These are phyloP conservation scores for Drosophila mercatorum DNA, from an alignment of 2,888 invertebrate species.

Conservation along the genomic window DNA sequence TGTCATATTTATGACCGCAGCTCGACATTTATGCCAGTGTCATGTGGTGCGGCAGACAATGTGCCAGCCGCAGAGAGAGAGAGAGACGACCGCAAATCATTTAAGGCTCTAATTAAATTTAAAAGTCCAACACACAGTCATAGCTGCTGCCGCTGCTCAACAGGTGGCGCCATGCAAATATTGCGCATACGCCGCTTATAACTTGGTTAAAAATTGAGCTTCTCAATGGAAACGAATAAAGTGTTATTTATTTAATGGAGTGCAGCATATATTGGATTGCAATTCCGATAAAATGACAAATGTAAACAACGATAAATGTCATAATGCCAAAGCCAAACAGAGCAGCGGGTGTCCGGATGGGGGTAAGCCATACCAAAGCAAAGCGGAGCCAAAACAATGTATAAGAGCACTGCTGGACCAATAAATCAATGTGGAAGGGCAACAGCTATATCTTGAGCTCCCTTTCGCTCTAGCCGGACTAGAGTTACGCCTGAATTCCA, in stretches of 20 bases:
- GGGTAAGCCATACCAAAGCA: background rate
- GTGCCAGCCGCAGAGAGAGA: conserved; percentile 25
- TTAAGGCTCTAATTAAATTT: conserved; percentile 58
- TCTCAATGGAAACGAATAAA: conserved; percentile 6
- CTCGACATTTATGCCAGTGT: conserved; percentile 52
- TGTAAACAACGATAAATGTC: conserved; percentile 60
- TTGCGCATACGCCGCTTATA: background rate
- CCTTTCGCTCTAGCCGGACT: background rate
- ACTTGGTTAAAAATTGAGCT: conserved; percentile 19
- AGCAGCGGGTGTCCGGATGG: background rate
- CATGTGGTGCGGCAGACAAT: conserved; percentile 23
- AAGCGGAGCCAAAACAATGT: conserved; percentile 35
- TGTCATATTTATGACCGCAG: conserved; percentile 62
- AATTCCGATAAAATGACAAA: conserved; percentile 35
- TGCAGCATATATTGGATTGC: conserved; percentile 11
- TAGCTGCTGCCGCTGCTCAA: conserved; percentile 27
- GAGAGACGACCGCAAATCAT: conserved; percentile 50
- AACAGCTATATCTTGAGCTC: conserved; percentile 24
- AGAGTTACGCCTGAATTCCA: conserved; percentile 46
- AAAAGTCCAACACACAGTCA: conserved; percentile 24
- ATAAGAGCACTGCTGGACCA: conserved; percentile 41
- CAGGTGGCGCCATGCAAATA: conserved; percentile 45
- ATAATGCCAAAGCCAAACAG: conserved; percentile 47
- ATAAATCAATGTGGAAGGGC: conserved; percentile 74
- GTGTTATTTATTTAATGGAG: conserved; percentile 23